Percentiles rank a stretch among this genome's conserved stretches.
Conservation (phyloP, 2,113 vertebrate species). For the Ia io region DNA sequence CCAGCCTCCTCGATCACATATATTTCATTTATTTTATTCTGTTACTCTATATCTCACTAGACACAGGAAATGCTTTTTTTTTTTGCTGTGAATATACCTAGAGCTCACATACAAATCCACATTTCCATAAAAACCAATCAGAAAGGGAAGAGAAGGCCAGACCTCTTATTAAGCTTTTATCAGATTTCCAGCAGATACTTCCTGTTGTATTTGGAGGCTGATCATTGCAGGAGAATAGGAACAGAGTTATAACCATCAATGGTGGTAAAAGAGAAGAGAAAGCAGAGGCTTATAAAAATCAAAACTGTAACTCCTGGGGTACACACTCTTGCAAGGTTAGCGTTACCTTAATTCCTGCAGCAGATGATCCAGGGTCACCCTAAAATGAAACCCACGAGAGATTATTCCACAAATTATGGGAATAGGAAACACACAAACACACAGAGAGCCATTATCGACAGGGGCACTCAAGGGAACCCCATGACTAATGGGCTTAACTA, state of each 20-base stretch:
- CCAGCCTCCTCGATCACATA: background rate
- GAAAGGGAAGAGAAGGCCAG: background rate
- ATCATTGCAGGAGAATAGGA: background rate
- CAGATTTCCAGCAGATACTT: background rate
- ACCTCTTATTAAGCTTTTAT: background rate
- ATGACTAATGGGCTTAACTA: background rate
- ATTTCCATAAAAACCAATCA: conserved; percentile 29
- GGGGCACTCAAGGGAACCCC: background rate
- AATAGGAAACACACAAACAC: conserved; percentile 35
- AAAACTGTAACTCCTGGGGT: background rate
- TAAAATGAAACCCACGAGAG: conserved; percentile 80
- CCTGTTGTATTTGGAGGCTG: background rate
- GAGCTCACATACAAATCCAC: background rate
- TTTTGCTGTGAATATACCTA: background rate
- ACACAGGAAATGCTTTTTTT: background rate
- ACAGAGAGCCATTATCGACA: background rate
- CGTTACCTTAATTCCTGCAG: conserved; percentile 98
- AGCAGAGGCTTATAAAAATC: background rate
- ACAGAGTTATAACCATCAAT: background rate
- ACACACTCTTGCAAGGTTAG: background rate
- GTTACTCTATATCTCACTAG: background rate
- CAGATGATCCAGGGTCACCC: conserved; percentile 97
- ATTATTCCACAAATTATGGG: conserved; percentile 38
- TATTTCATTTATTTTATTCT: background rate
- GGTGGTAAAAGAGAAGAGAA: background rate